Base-by-base conservation (phyloP, 2,797 vertebrate genomes). In the Sardinella longiceps region DNA sequence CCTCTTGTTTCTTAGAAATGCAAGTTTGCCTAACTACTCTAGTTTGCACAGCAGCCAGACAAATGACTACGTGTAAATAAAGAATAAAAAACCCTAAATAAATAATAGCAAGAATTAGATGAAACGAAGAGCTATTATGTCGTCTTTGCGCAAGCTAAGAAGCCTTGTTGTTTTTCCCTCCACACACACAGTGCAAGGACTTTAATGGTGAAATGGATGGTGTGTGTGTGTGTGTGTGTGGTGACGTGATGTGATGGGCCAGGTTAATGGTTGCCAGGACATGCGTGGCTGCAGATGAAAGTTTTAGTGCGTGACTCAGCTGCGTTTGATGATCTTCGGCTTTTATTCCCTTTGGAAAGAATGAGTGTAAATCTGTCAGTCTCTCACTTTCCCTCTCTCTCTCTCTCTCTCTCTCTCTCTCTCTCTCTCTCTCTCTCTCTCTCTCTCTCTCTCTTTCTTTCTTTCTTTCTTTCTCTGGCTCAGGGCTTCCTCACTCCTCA, bases 271-370 rank as follows among this genome's bases (percentile, higher is more conserved):
- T 30, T 33, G 66, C 30, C 30, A 37, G 66, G 15, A 33, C 33
- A 15, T 37, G 66, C 66, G 39, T 18, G 30, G 30, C 30, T 28
- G 30, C 66, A 18, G 33, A 74, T 74, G 30, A 74, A 74, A 37
- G 66, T 74, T 74, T 74, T 74, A 74, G 66, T 74, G 66, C 33
- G 14, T 74, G 28, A 5, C 15, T 81, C 51, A 28, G 80, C 80
- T 81, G 48, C 53, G 25, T 50, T 33, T 33, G 51, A 53, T 50
- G 81, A 56, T n/a, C 48, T 74, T 74, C 33, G 39, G 37, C 14
- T 74, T 15, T 37, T 37, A 74, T 37, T 74, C 66, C 15, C 30
- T 30, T 30, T 74, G 30, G 66, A 74, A 33, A 74, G 66, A 37
- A 74, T 15, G 66, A 74, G 66, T 74, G 18, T 74, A 74, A 74